These are phyloP conservation scores for Microtus pennsylvanicus DNA, from an alignment of 2,113 vertebrate genomes.

Conservation along the genomic window DNA sequence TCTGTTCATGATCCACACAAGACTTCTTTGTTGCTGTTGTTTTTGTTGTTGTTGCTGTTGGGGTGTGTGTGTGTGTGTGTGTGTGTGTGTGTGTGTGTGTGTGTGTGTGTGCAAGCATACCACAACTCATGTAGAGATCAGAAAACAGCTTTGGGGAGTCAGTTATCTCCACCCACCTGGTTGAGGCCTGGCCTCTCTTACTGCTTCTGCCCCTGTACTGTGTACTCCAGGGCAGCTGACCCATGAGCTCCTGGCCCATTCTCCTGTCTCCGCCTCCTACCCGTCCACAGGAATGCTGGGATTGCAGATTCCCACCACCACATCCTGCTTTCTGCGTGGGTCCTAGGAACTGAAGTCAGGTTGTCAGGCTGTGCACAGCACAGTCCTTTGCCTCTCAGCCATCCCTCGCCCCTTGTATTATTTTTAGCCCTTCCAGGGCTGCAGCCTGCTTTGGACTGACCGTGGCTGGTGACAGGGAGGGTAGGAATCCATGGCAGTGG, in stretches of 20 bases:
- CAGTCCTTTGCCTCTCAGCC: background rate
- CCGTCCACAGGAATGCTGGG: background rate
- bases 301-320: background rate
- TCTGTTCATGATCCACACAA: background rate
- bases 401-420: background rate
- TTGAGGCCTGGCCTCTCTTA: background rate
- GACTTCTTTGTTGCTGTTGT: background rate
- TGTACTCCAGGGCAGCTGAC: background rate
- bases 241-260: background rate
- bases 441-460: background rate
- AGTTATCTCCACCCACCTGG: background rate
- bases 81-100: no score
- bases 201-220: background rate
- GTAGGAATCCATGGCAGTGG: no score
- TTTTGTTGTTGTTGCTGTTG: no score
- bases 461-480: background rate
- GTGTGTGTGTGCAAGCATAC: no score
- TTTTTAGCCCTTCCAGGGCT: background rate
- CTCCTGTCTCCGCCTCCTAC: background rate
- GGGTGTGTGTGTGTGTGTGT: no score
- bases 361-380: background rate
- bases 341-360: background rate
- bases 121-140: background rate
- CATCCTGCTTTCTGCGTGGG: background rate
- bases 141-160: background rate